Percentiles rank a stretch among this genome's conserved stretches.
phyloP scores from a whole-genome alignment of 2,797 vertebrate species.

The Sebastes taczanowskii region DNA sequence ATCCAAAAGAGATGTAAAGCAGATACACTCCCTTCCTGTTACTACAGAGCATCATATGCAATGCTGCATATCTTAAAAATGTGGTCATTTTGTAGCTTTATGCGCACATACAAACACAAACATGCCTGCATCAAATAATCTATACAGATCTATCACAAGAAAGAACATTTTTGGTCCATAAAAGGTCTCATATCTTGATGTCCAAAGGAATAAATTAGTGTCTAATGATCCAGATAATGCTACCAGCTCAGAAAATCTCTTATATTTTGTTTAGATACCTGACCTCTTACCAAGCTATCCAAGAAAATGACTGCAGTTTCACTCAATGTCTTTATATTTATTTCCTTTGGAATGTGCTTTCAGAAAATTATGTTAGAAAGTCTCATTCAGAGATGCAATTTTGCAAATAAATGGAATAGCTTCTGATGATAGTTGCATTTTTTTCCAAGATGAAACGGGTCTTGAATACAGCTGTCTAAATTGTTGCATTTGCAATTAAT shows the following conservation, averaged over 20 bases:
- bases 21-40: conserved; percentile 42
- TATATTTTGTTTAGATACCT: conserved; percentile 3
- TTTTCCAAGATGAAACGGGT: neutral
- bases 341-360: neutral
- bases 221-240: neutral
- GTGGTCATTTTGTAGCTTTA: neutral
- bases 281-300: conserved; percentile 13
- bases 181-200: neutral
- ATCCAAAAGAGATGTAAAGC: conserved; percentile 50
- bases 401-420: neutral
- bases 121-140: neutral
- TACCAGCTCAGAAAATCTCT: neutral
- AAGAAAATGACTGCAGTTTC: conserved; percentile 6
- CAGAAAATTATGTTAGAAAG: neutral
- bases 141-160: neutral
- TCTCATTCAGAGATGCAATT: neutral
- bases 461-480: neutral
- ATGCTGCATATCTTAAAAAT: neutral
- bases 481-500: neutral
- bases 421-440: neutral
- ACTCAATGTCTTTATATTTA: conserved; percentile 1
- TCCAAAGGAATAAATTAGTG: neutral
- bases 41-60: neutral
- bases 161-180: neutral
- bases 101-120: neutral